phyloP scores from a whole-genome alignment of 2,113 vertebrate species.

The Crocuta crocuta region DNA sequence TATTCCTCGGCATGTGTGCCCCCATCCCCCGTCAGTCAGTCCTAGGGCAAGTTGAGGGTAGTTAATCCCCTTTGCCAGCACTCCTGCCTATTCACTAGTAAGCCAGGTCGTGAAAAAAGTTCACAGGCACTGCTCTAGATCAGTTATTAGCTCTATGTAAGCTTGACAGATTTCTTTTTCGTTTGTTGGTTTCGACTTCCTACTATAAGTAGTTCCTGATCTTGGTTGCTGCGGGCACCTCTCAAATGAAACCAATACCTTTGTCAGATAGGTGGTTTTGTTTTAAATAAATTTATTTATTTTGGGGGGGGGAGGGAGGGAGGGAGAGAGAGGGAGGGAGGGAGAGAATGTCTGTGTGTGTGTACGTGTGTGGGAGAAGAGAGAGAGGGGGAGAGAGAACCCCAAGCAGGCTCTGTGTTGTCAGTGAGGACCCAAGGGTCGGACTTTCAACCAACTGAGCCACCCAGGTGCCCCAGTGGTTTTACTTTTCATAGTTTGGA shows the following conservation, averaged over 20 bases:
- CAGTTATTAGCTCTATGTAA: neutral
- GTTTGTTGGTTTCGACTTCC: slow-evolving; percentile 28
- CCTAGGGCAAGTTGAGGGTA: neutral
- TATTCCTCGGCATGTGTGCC: neutral
- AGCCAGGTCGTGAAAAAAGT: neutral
- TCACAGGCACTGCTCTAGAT: neutral
- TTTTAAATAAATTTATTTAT: too few species aligned
- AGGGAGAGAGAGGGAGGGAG: too few species aligned
- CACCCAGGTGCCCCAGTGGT: neutral
- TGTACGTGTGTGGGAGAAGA: too few species aligned
- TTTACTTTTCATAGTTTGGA: slow-evolving; percentile 56
- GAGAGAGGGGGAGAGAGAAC: too few species aligned
- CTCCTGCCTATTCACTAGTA: neutral
- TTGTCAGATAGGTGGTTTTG: slow-evolving; percentile 31
- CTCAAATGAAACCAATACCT: slow-evolving; percentile 42
- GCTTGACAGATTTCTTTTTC: neutral
- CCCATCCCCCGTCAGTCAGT: neutral
- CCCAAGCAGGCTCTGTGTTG: too few species aligned
- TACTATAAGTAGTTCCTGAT: neutral
- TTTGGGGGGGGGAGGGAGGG: too few species aligned
- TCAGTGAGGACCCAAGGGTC: too few species aligned
- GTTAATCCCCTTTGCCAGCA: neutral
- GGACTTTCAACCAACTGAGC: too few species aligned
- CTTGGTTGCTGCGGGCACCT: neutral
- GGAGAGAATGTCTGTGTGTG: too few species aligned